These are phyloP conservation scores for Neoaliturus tenellus DNA, from an alignment of 2,888 invertebrate species.

Conservation along the genomic window DNA sequence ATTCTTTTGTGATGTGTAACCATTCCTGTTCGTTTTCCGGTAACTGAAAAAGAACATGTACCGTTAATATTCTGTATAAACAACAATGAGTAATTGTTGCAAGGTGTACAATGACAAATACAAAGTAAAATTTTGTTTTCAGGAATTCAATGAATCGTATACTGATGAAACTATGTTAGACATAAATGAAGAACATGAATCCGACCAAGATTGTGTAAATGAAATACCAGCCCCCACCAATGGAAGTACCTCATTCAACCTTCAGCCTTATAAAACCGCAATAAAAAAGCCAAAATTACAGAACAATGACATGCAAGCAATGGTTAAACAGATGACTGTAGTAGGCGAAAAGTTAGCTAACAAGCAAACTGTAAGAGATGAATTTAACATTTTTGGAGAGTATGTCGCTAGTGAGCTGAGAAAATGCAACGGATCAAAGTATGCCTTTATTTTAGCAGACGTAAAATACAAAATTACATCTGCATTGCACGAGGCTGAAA, in stretches of 20 bases:
- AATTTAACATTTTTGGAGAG: constrained; percentile 42
- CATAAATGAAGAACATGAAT: neutral
- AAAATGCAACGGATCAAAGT: neutral
- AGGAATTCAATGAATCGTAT: constrained; percentile 22
- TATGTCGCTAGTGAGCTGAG: constrained; percentile 27
- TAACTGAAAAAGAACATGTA: constrained; percentile 34
- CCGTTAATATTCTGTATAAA: constrained; percentile 19
- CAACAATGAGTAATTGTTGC: constrained; percentile 9
- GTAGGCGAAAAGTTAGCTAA: constrained; percentile 28
- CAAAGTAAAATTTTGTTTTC: constrained; percentile 33
- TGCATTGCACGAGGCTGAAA: constrained; percentile 33
- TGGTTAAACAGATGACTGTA: constrained; percentile 33
- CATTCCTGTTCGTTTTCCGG: constrained; percentile 40
- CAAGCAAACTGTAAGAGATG: constrained; percentile 34
- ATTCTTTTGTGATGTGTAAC: constrained; percentile 31
- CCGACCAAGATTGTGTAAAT: constrained; percentile 35
- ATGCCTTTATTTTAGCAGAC: constrained; percentile 25
- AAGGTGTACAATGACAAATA: constrained; percentile 17
- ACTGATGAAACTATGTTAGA: constrained; percentile 8
- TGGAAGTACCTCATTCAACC: constrained; percentile 27
- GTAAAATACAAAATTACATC: constrained; percentile 36
- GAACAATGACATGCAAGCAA: constrained; percentile 21
- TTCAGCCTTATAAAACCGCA: constrained; percentile 5
- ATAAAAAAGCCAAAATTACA: constrained; percentile 39
- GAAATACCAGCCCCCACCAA: constrained; percentile 40